These are phyloP conservation scores for Drosophila persimilis DNA, from an alignment of 1,140 invertebrate genomes.

Conservation along the genomic window DNA sequence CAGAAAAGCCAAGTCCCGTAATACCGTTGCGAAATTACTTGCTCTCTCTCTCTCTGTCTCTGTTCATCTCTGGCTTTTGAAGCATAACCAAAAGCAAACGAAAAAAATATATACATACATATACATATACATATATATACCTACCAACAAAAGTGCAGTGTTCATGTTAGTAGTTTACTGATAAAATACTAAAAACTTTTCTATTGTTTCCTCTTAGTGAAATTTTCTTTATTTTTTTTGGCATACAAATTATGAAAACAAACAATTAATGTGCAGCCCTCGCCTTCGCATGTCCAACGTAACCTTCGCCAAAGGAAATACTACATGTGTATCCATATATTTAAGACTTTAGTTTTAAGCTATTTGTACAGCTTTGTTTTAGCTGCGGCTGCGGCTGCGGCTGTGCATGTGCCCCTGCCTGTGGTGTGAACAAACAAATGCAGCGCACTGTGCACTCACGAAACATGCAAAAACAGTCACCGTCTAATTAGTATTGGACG, in stretches of 20 bases:
- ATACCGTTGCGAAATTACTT: constrained; percentile 12
- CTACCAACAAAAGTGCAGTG: constrained; percentile 21
- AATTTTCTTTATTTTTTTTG: constrained; percentile 8
- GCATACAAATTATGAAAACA: constrained; percentile 33
- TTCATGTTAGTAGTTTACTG: constrained; percentile 30
- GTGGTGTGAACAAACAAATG: constrained; percentile 6
- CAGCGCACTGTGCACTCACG: neutral
- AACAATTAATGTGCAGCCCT: constrained; percentile 21
- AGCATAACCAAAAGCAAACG: neutral
- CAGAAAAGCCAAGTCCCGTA: constrained; percentile 9
- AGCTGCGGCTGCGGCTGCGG: neutral
- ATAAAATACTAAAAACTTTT: constrained; percentile 1
- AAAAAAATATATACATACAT: neutral
- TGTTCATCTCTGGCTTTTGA: neutral
- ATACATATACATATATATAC: no score
- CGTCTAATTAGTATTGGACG: constrained; percentile 1
- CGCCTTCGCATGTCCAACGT: constrained; percentile 16
- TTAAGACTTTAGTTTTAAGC: constrained; percentile 1
- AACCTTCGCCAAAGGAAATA: constrained; percentile 33
- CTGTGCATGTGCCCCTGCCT: no score
- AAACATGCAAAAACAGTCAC: neutral
- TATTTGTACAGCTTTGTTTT: constrained; percentile 5
- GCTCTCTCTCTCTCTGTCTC: neutral
- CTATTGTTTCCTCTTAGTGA: constrained; percentile 3
- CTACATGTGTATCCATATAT: neutral